Base-by-base conservation (phyloP, 2,113 vertebrate species). In the Dasyurus viverrinus region DNA sequence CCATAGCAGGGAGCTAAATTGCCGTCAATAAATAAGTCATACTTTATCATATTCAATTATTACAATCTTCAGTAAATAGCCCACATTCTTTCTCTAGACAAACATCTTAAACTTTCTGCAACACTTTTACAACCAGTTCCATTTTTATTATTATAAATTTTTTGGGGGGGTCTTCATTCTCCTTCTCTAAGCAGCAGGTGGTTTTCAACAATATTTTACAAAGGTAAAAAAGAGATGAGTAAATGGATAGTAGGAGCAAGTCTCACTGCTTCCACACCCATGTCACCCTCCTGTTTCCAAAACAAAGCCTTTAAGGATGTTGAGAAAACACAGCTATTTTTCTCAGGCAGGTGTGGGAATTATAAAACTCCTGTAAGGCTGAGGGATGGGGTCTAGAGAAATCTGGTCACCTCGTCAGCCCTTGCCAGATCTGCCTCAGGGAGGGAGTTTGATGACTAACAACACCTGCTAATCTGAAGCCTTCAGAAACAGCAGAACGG, bases 161-260 rank as follows among this genome's bases (percentile, higher is more conserved):
- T 93, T 55, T 2, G 47, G 47, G 47, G 47, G 47, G n/a, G 93
- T 95, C 36, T 42, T 93, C 54, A 7, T 36, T 19, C 46, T 48
- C 50, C n/a, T 94, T 94, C 93, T 91, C 91, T 95, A 95, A 89
- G 93, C 90, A 54, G 19, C 90, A 53, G 93, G 91, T 95, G 91
- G 91, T 92, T 95, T 92, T 92, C 52, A 94, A 50, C 26, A 54
- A 52, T 27, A 53, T 52, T 57, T 92, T n/a, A 89, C 90, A 94
- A 97, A 92, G 92, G 92, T 53, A 30, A 93, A 90, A 48, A 93
- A 94, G 55, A 92, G 54, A 3, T 42, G 68, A 50, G 54, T 47
- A 12, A 26, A 57, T 47, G 84, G 91, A 1, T 54, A 46, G 52
- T 50, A 24, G 23, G 24, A 84, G 36, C 16, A 24, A 47, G 12